Evolutionary conservation across 2,113 vertebrate genomes (phyloP).

Genomic region (Poeciliopsis occidentalis): DNA sequence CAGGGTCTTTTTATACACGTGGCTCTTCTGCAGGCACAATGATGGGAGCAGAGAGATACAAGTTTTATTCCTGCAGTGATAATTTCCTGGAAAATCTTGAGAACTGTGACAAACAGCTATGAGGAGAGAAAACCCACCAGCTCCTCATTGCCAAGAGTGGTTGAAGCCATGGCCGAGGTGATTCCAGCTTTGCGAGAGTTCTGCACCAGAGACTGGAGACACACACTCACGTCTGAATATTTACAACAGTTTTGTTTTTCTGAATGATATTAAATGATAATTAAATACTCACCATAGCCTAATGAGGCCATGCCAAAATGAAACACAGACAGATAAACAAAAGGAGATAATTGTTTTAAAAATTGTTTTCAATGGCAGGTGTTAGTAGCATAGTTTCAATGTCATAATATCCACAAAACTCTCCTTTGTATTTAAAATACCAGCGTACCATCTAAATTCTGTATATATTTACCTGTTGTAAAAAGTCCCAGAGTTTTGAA

Average conservation of each 20-base stretch:
- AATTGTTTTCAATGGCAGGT: too few relatives aligned
- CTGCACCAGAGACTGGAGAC: slow-evolving; percentile 90
- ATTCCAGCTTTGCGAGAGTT: slow-evolving; percentile 95
- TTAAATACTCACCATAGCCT: slow-evolving; percentile 72
- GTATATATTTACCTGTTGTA: neutral
- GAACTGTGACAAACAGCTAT: neutral
- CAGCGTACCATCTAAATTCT: neutral
- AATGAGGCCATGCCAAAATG: slow-evolving; percentile 23
- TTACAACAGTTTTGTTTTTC: neutral
- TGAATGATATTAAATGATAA: neutral
- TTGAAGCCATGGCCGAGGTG: slow-evolving; percentile 93
- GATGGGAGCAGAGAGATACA: neutral
- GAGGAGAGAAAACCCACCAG: slow-evolving; percentile 82
- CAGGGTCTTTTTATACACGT: slow-evolving; percentile 99
- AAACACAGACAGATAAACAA: slow-evolving; percentile 8
- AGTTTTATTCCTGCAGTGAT: neutral
- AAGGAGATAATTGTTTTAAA: neutral
- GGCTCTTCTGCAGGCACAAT: slow-evolving; percentile 86
- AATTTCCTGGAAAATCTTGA: neutral
- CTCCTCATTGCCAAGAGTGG: slow-evolving; percentile 96
- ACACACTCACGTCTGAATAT: neutral
- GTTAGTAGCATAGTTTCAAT: neutral
- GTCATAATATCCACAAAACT: neutral
- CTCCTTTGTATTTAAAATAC: neutral
- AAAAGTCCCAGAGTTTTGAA: too few relatives aligned